Evolutionary conservation across 2,113 vertebrate species (phyloP).

Genomic region (Glaucidium brasilianum): DNA sequence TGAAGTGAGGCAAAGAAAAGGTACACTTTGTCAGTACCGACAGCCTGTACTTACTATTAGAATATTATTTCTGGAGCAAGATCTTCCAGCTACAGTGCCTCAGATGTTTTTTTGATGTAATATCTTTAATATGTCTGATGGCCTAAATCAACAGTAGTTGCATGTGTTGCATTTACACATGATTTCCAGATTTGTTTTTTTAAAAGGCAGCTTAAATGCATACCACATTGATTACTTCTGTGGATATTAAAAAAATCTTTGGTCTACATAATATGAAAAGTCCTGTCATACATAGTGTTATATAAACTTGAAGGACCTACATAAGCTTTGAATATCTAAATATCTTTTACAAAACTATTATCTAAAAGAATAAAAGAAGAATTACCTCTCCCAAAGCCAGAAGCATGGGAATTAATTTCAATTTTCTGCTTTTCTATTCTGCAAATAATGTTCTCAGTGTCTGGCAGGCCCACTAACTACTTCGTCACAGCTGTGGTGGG

Average conservation of each 20-base stretch:
- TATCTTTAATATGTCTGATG: neutral
- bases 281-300: neutral
- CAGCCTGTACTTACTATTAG: neutral
- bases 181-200: neutral
- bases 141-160: neutral
- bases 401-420: neutral
- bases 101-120: neutral
- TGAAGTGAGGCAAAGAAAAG: neutral
- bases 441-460: neutral
- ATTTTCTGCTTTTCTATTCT: neutral
- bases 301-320: neutral
- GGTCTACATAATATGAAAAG: neutral
- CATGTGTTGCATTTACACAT: neutral
- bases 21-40: neutral
- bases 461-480: neutral
- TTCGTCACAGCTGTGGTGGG: neutral
- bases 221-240: neutral
- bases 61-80: neutral
- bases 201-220: neutral
- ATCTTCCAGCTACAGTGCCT: neutral
- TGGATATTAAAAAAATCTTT: neutral
- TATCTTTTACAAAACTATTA: neutral
- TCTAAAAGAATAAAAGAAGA: neutral
- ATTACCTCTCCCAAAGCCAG: neutral
- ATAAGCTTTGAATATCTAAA: neutral